Percentiles rank a stretch among this genome's conserved stretches.
These are phyloP conservation scores for Ctenosaura bakeri DNA, from an alignment of 2,797 vertebrate species.

Conservation along the genomic window DNA sequence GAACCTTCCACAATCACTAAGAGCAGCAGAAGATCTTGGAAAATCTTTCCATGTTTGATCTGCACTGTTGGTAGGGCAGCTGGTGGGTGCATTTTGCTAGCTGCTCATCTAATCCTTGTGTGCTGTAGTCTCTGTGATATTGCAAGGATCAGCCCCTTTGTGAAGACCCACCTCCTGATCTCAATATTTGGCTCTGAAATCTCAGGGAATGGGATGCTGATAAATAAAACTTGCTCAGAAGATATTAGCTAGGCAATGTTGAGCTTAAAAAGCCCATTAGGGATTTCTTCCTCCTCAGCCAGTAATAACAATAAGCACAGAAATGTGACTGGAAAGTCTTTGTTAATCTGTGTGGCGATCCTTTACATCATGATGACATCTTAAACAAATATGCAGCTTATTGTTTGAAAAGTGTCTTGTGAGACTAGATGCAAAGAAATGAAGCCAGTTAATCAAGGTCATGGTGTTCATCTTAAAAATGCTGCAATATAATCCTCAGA, in stretches of 20 bases:
- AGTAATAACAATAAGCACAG: neutral
- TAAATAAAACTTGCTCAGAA: neutral
- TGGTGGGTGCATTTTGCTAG: no score
- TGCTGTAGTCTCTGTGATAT: no score
- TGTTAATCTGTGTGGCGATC: neutral
- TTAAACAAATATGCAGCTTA: neutral
- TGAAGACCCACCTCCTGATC: no score
- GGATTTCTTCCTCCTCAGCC: neutral
- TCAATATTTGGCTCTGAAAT: no score
- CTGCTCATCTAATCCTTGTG: no score
- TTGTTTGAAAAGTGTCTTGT: neutral
- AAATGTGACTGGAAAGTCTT: neutral
- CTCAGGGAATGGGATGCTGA: neutral
- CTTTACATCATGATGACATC: neutral
- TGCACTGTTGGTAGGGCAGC: no score
- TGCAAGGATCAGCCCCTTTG: no score
- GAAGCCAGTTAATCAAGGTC: neutral
- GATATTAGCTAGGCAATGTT: neutral
- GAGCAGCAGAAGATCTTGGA: no score
- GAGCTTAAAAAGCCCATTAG: neutral
- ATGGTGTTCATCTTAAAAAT: neutral
- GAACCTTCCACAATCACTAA: no score
- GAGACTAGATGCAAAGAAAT: conserved; percentile 3
- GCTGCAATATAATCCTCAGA: neutral
- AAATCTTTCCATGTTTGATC: no score